Conservation (phyloP, 2,113 vertebrate genomes). For the Neopipo cinnamomea region DNA sequence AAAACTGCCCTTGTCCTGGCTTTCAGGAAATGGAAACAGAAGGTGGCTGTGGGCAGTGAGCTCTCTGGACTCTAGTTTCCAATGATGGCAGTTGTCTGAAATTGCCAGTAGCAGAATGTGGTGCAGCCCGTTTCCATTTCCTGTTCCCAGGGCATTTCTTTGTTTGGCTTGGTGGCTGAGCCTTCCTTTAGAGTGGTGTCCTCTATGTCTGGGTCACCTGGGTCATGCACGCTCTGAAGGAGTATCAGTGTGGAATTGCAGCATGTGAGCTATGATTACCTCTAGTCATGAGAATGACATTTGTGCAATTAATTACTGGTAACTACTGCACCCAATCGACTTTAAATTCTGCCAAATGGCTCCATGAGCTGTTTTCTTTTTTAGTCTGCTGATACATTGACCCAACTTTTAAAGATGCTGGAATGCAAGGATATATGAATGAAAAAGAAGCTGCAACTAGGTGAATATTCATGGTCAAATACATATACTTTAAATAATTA, state of each 20-base stretch:
- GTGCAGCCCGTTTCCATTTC: not conserved
- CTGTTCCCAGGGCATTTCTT: not conserved
- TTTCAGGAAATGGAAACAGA: not conserved
- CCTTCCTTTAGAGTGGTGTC: not conserved
- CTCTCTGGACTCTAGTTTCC: not conserved
- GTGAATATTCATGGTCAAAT: not conserved
- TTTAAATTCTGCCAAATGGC: not conserved
- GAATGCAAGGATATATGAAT: not conserved
- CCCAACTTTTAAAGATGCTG: not conserved
- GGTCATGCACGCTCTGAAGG: fast-evolving
- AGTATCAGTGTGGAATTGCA: not conserved
- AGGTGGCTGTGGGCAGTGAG: not conserved
- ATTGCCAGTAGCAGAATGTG: not conserved
- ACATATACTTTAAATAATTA: not conserved
- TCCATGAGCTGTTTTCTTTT: not conserved
- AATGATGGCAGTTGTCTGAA: not conserved
- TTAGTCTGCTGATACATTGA: not conserved
- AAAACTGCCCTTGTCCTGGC: not conserved
- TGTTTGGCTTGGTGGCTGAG: not conserved
- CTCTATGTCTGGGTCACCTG: not conserved
- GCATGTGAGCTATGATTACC: not conserved
- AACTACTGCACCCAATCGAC: not conserved
- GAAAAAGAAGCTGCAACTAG: not conserved
- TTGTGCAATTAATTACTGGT: not conserved
- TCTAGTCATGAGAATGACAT: not conserved